phyloP scores from a whole-genome alignment of 2,888 invertebrate genomes.

The Andrena bicolor region DNA sequence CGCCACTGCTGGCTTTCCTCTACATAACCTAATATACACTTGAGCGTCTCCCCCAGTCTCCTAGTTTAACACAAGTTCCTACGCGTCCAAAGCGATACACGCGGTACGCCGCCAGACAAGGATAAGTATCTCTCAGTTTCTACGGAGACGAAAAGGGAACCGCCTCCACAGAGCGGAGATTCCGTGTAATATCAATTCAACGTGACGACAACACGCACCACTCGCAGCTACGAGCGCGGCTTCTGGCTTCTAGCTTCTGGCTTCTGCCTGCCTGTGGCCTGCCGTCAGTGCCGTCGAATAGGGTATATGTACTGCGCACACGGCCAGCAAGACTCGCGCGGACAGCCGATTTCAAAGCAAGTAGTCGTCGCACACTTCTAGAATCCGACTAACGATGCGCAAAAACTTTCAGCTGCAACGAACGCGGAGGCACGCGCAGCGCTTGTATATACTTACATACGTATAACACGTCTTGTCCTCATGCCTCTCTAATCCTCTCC shows the following conservation, averaged over 20 bases:
- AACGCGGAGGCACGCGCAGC: not conserved
- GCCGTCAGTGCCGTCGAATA: too few relatives aligned
- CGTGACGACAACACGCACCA: not conserved
- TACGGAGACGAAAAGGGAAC: too few relatives aligned
- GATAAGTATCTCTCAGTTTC: too few relatives aligned
- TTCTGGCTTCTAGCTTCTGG: not conserved
- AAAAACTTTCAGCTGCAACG: constrained; percentile 37
- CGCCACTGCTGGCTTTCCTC: constrained; percentile 70
- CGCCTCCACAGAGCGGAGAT: too few relatives aligned
- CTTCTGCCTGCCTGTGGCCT: too few relatives aligned
- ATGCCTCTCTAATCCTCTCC: not conserved
- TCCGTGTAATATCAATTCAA: constrained; percentile 19
- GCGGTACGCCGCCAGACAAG: too few relatives aligned
- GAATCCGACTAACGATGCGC: constrained; percentile 46
- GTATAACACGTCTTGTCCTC: constrained; percentile 1
- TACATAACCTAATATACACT: constrained; percentile 54
- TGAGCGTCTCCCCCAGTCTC: not conserved
- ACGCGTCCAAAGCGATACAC: not conserved
- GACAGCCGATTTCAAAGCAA: constrained; percentile 60
- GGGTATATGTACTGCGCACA: constrained; percentile 47
- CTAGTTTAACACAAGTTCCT: not conserved
- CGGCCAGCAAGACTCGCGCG: constrained; percentile 39
- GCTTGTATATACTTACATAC: not conserved
- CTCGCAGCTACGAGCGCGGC: not conserved
- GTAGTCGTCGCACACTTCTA: constrained; percentile 13